Conservation (phyloP, 92 coral and sea anemone species). For the Heteractis magnifica region DNA sequence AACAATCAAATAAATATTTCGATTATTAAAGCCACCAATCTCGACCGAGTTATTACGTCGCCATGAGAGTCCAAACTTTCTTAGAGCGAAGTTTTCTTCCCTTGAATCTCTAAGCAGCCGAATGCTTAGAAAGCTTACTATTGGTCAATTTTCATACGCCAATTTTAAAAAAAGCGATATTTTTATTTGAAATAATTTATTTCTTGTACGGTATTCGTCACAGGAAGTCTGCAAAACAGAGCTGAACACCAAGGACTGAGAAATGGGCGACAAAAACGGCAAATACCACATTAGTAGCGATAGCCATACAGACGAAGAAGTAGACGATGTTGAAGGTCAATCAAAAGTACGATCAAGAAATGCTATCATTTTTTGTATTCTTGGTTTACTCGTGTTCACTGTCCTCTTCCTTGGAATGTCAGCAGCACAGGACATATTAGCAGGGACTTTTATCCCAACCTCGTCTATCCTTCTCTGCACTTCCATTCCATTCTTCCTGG, state of each 20-base stretch:
- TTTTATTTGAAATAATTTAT: not conserved
- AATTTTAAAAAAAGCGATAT: no score
- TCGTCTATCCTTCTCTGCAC: conserved; percentile 57
- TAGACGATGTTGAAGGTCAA: not conserved
- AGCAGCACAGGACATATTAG: conserved; percentile 74
- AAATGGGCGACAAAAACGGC: not conserved
- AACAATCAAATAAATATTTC: no score
- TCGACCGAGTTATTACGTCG: no score
- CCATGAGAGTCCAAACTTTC: no score
- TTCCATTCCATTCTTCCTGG: conserved; percentile 60
- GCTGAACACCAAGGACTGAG: not conserved
- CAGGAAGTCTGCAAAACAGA: not conserved
- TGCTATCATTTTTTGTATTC: not conserved
- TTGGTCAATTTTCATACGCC: no score
- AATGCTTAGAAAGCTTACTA: no score
- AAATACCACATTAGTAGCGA: not conserved
- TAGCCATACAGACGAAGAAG: not conserved
- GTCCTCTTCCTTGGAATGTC: conserved; percentile 52
- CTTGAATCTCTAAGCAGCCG: no score
- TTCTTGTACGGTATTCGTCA: no score
- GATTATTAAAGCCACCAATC: no score
- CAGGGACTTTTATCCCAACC: conserved; percentile 61
- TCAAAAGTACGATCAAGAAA: not conserved
- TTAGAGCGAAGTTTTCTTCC: no score
- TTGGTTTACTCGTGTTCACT: conserved; percentile 32